phyloP scores from a whole-genome alignment of 2,113 vertebrate genomes.

The Cairina moschata region DNA sequence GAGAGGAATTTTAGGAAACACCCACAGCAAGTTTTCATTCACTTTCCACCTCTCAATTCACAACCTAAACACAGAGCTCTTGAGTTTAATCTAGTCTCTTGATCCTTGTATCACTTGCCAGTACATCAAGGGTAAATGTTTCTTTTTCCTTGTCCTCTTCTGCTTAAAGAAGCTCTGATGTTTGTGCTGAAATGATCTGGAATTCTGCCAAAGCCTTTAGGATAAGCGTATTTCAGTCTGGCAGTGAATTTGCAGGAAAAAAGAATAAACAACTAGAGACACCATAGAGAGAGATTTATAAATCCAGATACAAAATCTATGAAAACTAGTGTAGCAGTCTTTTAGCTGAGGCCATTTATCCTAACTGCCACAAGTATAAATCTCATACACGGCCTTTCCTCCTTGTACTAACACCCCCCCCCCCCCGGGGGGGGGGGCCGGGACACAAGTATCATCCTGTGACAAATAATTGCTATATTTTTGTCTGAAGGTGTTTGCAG shows the following conservation, averaged over 20 bases:
- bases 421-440: no score
- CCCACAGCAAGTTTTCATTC: neutral
- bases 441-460: neutral
- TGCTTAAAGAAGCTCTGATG: neutral
- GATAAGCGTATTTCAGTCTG: constrained; percentile 20
- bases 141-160: neutral
- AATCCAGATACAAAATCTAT: neutral
- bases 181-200: constrained; percentile 13
- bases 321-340: neutral
- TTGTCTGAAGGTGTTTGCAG: neutral
- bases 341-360: constrained; percentile 6
- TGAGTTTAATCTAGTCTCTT: neutral
- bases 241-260: neutral
- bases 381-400: neutral
- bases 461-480: neutral
- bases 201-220: constrained; percentile 35
- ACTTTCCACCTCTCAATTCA: neutral
- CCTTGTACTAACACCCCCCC: no score
- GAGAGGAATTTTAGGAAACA: neutral
- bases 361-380: neutral
- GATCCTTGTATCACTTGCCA: neutral
- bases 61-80: neutral
- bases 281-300: constrained; percentile 6
- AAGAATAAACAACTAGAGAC: neutral
- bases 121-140: neutral